These are phyloP conservation scores for Dryocosmus kuriphilus DNA, from an alignment of 2,888 invertebrate genomes.

Conservation along the genomic window DNA sequence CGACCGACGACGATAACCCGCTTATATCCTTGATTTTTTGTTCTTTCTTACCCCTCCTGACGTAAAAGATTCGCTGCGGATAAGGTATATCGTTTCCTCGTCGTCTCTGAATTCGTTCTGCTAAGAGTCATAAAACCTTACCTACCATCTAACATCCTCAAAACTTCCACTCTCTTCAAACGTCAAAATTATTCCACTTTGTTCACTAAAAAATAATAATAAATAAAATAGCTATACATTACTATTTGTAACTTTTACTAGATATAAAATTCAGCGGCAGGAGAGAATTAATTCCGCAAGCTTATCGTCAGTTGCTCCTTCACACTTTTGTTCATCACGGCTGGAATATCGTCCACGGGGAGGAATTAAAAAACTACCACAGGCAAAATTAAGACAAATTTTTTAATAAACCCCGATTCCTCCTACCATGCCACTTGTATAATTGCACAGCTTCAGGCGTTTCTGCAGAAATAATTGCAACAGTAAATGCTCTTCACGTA, in stretches of 20 bases:
- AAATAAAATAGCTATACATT: background rate
- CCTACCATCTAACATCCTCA: slow-evolving; percentile 23
- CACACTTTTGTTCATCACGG: slow-evolving; percentile 18
- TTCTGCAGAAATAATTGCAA: background rate
- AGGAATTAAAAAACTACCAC: slow-evolving; percentile 61
- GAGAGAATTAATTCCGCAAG: slow-evolving; percentile 54
- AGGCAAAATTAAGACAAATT: slow-evolving; percentile 70
- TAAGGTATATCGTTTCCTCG: background rate
- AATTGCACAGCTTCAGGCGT: slow-evolving; percentile 1
- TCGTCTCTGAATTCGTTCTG: slow-evolving; percentile 1
- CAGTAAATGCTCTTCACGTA: background rate
- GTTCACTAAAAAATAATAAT: background rate
- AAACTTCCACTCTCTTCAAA: background rate
- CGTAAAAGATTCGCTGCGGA: slow-evolving; percentile 45
- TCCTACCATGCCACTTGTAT: slow-evolving; percentile 49
- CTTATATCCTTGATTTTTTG: slow-evolving; percentile 53
- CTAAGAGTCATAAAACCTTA: background rate
- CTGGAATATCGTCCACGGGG: slow-evolving; percentile 53
- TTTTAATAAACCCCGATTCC: slow-evolving; percentile 69
- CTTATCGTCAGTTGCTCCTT: slow-evolving; percentile 46
- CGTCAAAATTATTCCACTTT: background rate
- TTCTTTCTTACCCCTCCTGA: slow-evolving; percentile 46
- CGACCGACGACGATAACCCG: slow-evolving; percentile 62
- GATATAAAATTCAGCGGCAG: background rate
- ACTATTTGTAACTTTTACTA: no score